A percentile compares a stretch with the other conserved stretches of the same genome.
phyloP scores from a whole-genome alignment of 2,113 vertebrate species.

The Dipodomys stephensi region DNA sequence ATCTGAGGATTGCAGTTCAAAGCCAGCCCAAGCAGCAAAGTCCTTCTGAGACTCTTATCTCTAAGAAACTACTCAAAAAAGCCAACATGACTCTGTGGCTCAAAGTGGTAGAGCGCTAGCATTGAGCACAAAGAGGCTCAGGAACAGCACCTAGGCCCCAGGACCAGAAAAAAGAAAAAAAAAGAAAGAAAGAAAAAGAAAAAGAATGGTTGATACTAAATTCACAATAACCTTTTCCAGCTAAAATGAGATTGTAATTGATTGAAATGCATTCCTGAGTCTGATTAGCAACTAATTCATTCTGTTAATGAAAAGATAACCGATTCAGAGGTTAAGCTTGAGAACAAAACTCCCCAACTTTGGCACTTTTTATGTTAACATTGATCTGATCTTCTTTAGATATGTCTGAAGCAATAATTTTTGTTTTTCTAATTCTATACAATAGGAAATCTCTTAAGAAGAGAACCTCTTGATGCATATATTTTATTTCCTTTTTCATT shows the following conservation, averaged over 20 bases:
- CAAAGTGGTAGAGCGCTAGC: too few relatives aligned
- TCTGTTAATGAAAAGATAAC: conserved; percentile 69
- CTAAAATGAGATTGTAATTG: conserved; percentile 60
- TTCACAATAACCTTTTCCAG: conserved; percentile 73
- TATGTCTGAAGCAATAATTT: conserved; percentile 56
- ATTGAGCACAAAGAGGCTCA: too few relatives aligned
- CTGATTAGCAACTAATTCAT: conserved; percentile 60
- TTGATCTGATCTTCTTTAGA: conserved; percentile 30
- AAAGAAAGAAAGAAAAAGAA: too few relatives aligned
- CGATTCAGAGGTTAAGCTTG: conserved; percentile 67
- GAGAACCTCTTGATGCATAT: neutral
- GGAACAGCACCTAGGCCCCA: too few relatives aligned
- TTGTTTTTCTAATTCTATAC: conserved; percentile 31
- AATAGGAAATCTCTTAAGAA: conserved; percentile 47
- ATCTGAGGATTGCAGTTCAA: too few relatives aligned
- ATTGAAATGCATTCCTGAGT: conserved; percentile 22
- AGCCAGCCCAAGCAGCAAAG: too few relatives aligned
- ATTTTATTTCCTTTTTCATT: conserved; percentile 5
- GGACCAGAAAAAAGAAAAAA: too few relatives aligned
- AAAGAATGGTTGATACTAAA: neutral
- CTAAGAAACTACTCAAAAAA: too few relatives aligned
- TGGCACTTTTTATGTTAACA: conserved; percentile 64
- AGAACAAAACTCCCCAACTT: conserved; percentile 61
- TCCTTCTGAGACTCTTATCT: too few relatives aligned
- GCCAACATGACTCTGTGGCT: too few relatives aligned